Evolutionary conservation across 2,113 vertebrate genomes (phyloP), one percentile per base, ranked within the genome.

Genomic region (Casuarius casuarius): DNA sequence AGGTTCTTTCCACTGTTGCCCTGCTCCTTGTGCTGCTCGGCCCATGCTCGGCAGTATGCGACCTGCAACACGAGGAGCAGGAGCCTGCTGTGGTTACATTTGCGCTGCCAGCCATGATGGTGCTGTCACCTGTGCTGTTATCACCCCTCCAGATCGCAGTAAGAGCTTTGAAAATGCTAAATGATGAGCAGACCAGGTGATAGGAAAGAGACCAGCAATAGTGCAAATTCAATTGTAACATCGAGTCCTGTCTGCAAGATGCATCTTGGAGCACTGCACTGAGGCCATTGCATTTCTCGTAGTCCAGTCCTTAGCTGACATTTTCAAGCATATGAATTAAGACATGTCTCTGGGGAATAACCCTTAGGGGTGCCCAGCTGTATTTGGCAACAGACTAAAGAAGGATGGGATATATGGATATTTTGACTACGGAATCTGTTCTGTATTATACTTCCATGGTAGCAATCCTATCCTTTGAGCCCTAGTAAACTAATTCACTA

Each of bases 331-430:
- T 49, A 3, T 21, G 13, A 84, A 17, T 5, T 15, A 19, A 54
- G 78, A 8, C 18, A 48, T 22, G 14, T 79, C 56, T 38, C 49
- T 63, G 35, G 54, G 77, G 59, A 68, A n/a, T 4, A 62, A 22
- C 11, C 72, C 14, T 1, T 4, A n/a, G 22, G 8, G 21, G 5
- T 1, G 3, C 7, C 61, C 0, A 0, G 12, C 52, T 76, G 62
- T 25, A 1, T 8, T 8, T 0, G 1, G 59, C 1, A 2, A 46
- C 35, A 19, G 58, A 8, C 16, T 16, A 29, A 85, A 68, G 46
- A 80, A 58, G 56, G 42, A 38, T 0, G 1, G 23, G 28, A 38
- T 38, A 48, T 23, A 31, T 9, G n/a, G 84, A 22, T 48, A 48
- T 35, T 87, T 25, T 44, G 58, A 70, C 42, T 81, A 33, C 25